Base-by-base conservation (phyloP, 2,113 vertebrate species). In the Bubo blakistoni region DNA sequence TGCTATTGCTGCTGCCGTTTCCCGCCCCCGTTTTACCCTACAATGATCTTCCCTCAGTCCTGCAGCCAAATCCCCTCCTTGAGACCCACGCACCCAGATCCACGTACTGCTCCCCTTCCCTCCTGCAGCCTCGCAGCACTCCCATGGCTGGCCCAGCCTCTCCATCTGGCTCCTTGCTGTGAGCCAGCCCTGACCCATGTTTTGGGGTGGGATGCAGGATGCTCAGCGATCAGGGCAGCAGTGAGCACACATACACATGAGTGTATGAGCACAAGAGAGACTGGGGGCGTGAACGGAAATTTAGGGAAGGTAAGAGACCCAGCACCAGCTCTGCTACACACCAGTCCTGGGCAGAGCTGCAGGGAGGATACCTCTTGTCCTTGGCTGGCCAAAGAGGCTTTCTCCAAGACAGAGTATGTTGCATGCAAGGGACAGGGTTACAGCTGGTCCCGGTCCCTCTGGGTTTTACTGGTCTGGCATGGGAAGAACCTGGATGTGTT, bases 71-170 rank as follows among this genome's bases (percentile, higher is more conserved):
- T 0, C 2, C 7, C 27, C 16, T 72, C 54, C 29, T 32, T 32
- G 30, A 46, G n/a, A 52, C 24, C 18, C 8, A 3, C 2, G 2
- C 2, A 1, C 10, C 49, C 49, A 73, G 10, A 46, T 10, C 46
- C 27, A 22, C 2, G 2, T 10, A 26, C 25, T 15, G 61, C 32
- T 55, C 44, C 65, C 19, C 36, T 61, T 63, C 27, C 54, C 30
- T 36, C 58, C 61, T 61, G 52, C 32, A 59, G 11, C 12, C 38
- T 59, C 29, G 4, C 15, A 81, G 55, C 26, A 25, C 26, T 40
- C 16, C 40, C 8, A 2, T 0, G 0, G 44, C 36, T 72, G 62
- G 32, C 9, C 13, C 49, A 69, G 30, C 49, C 42, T 34, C 49
- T 27, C 26, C 16, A 3, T 26, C 9, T 1, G 30, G 25, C 22